Conservation (phyloP, 2,113 vertebrate species). For the Amblyopsis rosae region DNA sequence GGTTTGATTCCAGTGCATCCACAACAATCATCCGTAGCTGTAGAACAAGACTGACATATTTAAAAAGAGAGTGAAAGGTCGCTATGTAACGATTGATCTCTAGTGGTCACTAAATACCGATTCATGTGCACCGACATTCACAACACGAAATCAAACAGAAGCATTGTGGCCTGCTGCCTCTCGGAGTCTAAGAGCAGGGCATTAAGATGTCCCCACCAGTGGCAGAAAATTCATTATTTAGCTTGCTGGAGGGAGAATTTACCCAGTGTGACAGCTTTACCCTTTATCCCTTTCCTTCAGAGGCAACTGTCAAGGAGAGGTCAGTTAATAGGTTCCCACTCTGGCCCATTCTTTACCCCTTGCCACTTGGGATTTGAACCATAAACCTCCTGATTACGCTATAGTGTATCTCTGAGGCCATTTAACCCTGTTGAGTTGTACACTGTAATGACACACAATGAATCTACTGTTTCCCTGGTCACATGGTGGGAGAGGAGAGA, state of each 20-base stretch:
- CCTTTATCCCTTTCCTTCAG: conserved; percentile 22
- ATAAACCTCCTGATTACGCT: too few species aligned
- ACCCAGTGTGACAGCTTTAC: conserved; percentile 20
- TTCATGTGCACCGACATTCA: conserved; percentile 20
- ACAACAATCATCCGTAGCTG: too few species aligned
- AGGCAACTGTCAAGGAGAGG: conserved; percentile 25
- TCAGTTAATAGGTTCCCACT: conserved; percentile 42
- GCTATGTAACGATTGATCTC: conserved; percentile 1
- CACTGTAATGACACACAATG: too few species aligned
- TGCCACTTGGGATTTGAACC: too few species aligned
- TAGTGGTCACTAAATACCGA: conserved; percentile 26
- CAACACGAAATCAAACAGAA: conserved; percentile 30
- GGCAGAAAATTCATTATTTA: conserved; percentile 37
- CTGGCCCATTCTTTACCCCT: conserved; percentile 27
- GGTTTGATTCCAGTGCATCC: too few species aligned
- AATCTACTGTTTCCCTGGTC: too few species aligned
- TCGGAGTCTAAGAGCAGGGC: conserved; percentile 28
- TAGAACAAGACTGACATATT: too few species aligned
- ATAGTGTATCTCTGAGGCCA: too few species aligned
- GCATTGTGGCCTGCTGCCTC: conserved; percentile 12
- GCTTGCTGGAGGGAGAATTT: conserved; percentile 30
- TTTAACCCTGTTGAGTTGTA: too few species aligned
- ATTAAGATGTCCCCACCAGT: conserved; percentile 21
- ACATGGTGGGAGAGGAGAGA: too few species aligned
- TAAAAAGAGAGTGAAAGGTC: too few species aligned